These are phyloP conservation scores for Suncus etruscus DNA, from an alignment of 2,113 vertebrate genomes.

Conservation along the genomic window DNA sequence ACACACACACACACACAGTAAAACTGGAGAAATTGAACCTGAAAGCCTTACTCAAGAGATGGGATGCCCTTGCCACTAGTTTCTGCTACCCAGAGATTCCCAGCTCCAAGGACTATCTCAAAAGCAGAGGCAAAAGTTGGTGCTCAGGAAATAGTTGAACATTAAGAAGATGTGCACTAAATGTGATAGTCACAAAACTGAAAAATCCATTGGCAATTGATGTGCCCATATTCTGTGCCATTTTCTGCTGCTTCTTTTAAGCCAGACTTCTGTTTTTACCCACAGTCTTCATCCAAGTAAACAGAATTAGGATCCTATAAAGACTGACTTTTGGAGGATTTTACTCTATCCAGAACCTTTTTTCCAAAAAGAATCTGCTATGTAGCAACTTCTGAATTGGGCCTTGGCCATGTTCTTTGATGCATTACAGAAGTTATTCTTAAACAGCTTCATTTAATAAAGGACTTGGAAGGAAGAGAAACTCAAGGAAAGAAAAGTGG, in stretches of 20 bases:
- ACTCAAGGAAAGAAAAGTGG: not conserved
- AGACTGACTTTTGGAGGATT: slow-evolving; percentile 16
- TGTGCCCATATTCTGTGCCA: not conserved
- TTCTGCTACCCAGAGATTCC: too few species aligned
- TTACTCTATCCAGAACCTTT: not conserved
- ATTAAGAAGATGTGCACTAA: too few species aligned
- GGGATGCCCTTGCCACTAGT: too few species aligned
- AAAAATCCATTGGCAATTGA: not conserved
- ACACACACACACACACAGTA: too few species aligned
- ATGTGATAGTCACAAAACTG: too few species aligned
- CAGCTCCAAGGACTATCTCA: too few species aligned
- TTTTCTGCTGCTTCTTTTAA: not conserved
- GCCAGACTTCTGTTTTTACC: not conserved
- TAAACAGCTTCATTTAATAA: not conserved
- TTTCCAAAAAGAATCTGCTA: slow-evolving; percentile 27
- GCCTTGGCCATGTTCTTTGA: not conserved
- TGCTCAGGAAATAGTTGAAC: too few species aligned
- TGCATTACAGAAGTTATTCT: not conserved
- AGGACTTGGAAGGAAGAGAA: not conserved
- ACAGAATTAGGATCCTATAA: slow-evolving; percentile 21
- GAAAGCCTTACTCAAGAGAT: not conserved
- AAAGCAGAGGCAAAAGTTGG: too few species aligned
- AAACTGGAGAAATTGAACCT: not conserved
- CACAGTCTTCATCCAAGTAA: not conserved
- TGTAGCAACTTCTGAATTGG: slow-evolving; percentile 15